phyloP scores from a whole-genome alignment of 2,797 vertebrate genomes.

The Leucoraja ocellata region DNA sequence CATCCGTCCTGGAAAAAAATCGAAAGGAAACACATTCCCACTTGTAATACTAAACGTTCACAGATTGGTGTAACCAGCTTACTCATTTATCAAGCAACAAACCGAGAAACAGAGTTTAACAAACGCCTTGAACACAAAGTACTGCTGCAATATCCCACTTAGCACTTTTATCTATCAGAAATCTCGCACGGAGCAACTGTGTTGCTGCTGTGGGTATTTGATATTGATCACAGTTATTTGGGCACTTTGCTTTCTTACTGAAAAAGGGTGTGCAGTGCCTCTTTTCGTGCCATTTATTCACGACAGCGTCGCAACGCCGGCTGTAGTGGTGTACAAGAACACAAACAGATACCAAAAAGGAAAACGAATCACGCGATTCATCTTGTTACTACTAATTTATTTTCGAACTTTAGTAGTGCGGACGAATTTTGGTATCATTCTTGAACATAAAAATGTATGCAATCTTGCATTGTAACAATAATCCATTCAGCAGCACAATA shows the following conservation, averaged over 20 bases:
- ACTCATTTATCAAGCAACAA: slow-evolving; percentile 38
- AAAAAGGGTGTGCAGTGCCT: neutral
- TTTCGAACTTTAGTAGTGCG: slow-evolving; percentile 49
- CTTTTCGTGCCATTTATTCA: slow-evolving; percentile 20
- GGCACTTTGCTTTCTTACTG: neutral
- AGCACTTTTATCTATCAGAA: slow-evolving; percentile 38
- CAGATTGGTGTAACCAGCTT: slow-evolving; percentile 38
- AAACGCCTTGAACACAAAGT: slow-evolving; percentile 34
- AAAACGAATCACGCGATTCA: slow-evolving; percentile 31
- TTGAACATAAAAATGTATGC: slow-evolving; percentile 43
- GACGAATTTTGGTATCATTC: slow-evolving; percentile 54
- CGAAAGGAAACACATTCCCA: slow-evolving; percentile 38
- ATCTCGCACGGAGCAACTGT: slow-evolving; percentile 13
- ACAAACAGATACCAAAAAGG: neutral
- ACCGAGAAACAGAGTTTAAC: slow-evolving; percentile 37
- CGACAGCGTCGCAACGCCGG: neutral
- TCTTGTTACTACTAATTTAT: slow-evolving; percentile 43
- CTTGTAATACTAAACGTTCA: slow-evolving; percentile 39
- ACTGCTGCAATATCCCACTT: neutral
- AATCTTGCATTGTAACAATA: slow-evolving; percentile 48
- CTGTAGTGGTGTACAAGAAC: neutral
- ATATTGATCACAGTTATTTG: neutral
- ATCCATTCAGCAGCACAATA: slow-evolving; percentile 53
- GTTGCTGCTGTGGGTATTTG: slow-evolving; percentile 3
- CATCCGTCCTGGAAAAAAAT: slow-evolving; percentile 36